Base-by-base conservation (phyloP, 1,140 invertebrate species). In the Planococcus citri region DNA sequence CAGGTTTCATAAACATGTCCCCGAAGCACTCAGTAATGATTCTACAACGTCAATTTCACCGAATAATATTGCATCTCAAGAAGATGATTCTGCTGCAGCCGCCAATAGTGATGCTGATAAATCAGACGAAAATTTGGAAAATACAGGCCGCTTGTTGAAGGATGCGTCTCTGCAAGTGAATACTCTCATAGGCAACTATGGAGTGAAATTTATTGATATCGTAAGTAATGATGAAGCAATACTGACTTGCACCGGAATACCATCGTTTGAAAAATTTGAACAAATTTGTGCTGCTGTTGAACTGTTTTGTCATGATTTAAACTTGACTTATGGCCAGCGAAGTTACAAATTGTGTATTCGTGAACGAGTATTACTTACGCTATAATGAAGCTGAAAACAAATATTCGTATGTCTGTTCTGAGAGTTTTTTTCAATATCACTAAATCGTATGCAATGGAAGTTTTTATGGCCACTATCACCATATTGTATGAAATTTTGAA, bases 361-460 rank as follows among this genome's bases (percentile, higher is more conserved):
- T 21, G 33, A 71, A 29, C 22, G 70, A 51, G 64, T 71, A 68
- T 68, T 71, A 68, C 38, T 71, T 29, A 69, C 57, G n/a, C 57
- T n/a, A n/a, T 71, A 27, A 69, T 71, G n/a, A 71, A 71, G 29
- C 17, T 71, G 10, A 64, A 71, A 69, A 27, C 27, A 8, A 68
- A 64, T 21, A 38, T 69, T 25, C 68, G 67, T 25, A 69, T 69
- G 27, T 37, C 57, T 33, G 21, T 14, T 37, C 27, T 71, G 1
- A 6, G 33, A 17, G 37, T 69, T 20, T 71, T 71, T 22, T 71
- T 69, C 37, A 21, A 22, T 38, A 70, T 70, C 17, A 51, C 17
- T n/a, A 70, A 70, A 37, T 33, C 57, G 27, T 37, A 21, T 51
- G 58, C 29, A 6, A 8, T 29, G 64, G 51, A 68, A 38, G 25